Conservation (phyloP, 1,140 invertebrate species). For the Hycleus phaleratus region DNA sequence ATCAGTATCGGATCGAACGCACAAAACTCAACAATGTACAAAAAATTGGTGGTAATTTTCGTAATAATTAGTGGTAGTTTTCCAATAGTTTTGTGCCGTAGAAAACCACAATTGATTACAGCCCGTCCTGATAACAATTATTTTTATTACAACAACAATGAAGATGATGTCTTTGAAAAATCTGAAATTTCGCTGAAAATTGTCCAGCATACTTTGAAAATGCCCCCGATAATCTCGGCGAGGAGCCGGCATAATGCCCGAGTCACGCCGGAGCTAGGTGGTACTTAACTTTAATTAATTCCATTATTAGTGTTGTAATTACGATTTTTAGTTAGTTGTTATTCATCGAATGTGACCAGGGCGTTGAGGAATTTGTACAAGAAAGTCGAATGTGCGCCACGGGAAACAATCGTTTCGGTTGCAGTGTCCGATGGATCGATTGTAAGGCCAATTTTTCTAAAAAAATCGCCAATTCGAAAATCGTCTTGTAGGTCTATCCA, state of each 20-base stretch:
- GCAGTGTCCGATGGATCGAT: constrained; percentile 5
- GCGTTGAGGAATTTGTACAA: constrained; percentile 6
- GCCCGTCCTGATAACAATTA: too few relatives aligned
- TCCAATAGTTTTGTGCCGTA: too few relatives aligned
- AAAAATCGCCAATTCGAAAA: background rate
- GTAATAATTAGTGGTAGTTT: too few relatives aligned
- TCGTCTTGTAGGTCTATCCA: constrained; percentile 40
- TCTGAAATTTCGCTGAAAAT: constrained; percentile 4
- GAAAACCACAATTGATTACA: too few relatives aligned
- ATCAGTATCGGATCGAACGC: too few relatives aligned
- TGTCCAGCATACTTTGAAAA: constrained; percentile 2
- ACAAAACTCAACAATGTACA: too few relatives aligned
- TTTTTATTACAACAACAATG: background rate
- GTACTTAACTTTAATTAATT: background rate
- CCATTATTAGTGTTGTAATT: background rate
- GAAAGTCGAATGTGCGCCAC: constrained; percentile 17
- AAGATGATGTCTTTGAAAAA: constrained; percentile 8
- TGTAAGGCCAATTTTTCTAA: background rate
- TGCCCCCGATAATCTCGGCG: constrained; percentile 4
- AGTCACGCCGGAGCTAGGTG: constrained; percentile 10
- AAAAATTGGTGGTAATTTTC: too few relatives aligned
- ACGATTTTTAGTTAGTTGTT: constrained; percentile 8
- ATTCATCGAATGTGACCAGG: constrained; percentile 7
- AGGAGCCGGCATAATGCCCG: background rate
- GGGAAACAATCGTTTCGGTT: constrained; percentile 17